Conservation (phyloP, 1,140 invertebrate genomes). For the Temnothorax longispinosus region DNA sequence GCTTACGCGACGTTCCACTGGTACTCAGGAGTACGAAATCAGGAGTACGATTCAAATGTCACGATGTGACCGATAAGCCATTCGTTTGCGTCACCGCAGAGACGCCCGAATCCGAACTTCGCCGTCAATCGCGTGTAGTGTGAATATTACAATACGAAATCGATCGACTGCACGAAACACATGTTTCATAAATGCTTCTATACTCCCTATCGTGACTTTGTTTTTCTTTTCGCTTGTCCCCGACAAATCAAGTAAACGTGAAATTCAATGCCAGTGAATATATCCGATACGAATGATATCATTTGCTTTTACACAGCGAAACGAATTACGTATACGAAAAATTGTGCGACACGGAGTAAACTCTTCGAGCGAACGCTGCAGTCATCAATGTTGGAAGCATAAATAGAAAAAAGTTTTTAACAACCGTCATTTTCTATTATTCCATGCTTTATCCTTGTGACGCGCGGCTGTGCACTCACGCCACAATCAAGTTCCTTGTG, state of each 20-base stretch:
- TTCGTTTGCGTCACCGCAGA: slow-evolving; percentile 13
- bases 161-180: slow-evolving; percentile 39
- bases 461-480: slow-evolving; percentile 6
- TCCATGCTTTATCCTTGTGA: slow-evolving; percentile 34
- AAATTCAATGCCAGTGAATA: neutral
- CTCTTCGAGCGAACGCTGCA: neutral
- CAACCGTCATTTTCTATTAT: slow-evolving; percentile 26
- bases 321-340: neutral
- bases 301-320: neutral
- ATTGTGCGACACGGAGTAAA: neutral
- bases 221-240: slow-evolving; percentile 21
- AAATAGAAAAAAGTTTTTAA: slow-evolving; percentile 21
- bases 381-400: neutral
- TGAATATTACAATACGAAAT: slow-evolving; percentile 42
- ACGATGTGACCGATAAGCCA: neutral
- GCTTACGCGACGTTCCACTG: neutral
- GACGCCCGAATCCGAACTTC: slow-evolving; percentile 20
- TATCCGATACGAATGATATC: neutral
- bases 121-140: slow-evolving; percentile 46
- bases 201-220: slow-evolving; percentile 35
- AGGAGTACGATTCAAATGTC: neutral
- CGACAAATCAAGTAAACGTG: slow-evolving; percentile 14
- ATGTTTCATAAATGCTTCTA: slow-evolving; percentile 26
- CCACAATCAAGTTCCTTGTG: slow-evolving; percentile 38
- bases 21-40: neutral